Evolutionary conservation across 1,140 invertebrate genomes (phyloP), one percentile per base, ranked within the genome.

Genomic region (Agraylea sexmaculata): DNA sequence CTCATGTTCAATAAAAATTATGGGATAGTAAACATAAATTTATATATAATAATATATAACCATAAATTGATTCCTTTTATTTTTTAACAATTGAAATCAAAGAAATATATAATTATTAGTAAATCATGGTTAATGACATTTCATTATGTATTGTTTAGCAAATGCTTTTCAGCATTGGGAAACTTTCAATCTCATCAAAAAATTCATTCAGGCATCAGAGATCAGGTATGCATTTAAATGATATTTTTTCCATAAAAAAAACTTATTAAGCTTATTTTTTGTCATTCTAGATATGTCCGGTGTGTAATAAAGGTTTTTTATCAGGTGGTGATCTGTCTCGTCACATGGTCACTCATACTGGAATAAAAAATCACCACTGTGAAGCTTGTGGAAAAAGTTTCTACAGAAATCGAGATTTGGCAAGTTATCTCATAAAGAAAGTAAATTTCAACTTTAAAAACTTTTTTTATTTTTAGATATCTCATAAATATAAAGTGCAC

Each of bases 341-440:
- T 32, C 83, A 87, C 50, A 72, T 78, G 52, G 69, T 73, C 4
- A 80, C 77, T 5, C 82, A 85, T 50, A 80, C 78, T 1, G 80
- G 80, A 0, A 70, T 83, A 28, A 83, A 80, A 52, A 76, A 77
- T 53, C 80, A 77, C 53, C 74, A 78, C 37, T 87, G 83, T 53
- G 75, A 84, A 50, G 57, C 82, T 2, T 87, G 83, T 53, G 74
- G 72, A 4, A 77, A 80, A 49, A 70, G 73, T 7, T 87, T 84
- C 49, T 74, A 74, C 17, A 70, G 80, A 2, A 75, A 75, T 12
- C 61, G 70, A 47, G 71, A 73, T 46, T 63, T 73, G 51, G 68
- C 70, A 23, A 60, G 55, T 38, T 53, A 19, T 15, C n/a, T 34
- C 4, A 33, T 15, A 15, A 33, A 22, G 18, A 17, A 5, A 8